A percentile compares a stretch with the other conserved stretches of the same genome.
These are phyloP conservation scores for Fopius arisanus DNA, from an alignment of 1,140 invertebrate genomes.

Conservation along the genomic window DNA sequence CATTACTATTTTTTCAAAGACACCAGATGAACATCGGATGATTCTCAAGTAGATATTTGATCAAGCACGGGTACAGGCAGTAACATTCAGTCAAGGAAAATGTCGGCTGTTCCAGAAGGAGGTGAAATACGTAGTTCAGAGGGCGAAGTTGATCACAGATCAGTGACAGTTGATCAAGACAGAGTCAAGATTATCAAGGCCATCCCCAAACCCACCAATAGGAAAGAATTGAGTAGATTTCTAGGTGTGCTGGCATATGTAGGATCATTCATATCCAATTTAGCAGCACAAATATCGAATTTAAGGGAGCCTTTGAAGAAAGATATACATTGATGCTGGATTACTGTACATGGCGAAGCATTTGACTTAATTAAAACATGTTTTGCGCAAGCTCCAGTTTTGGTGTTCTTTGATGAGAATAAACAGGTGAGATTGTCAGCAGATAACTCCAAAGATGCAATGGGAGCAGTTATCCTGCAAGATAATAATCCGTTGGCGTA, in stretches of 20 bases:
- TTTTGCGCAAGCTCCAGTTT: slow-evolving; percentile 39
- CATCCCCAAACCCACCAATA: slow-evolving; percentile 36
- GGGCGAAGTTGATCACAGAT: too few species aligned
- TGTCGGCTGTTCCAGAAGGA: slow-evolving; percentile 36
- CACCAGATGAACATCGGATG: slow-evolving; percentile 46
- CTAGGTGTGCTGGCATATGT: slow-evolving; percentile 50
- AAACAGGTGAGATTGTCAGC: slow-evolving; percentile 45
- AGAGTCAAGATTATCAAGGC: slow-evolving; percentile 51
- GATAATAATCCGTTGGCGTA: slow-evolving; percentile 51
- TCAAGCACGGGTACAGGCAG: slow-evolving; percentile 32
- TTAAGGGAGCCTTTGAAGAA: slow-evolving; percentile 35
- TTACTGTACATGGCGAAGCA: slow-evolving; percentile 34
- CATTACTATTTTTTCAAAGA: slow-evolving; percentile 42
- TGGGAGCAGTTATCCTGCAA: slow-evolving; percentile 60
- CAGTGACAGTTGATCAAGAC: slow-evolving; percentile 47
- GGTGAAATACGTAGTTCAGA: slow-evolving; percentile 52
- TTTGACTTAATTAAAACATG: slow-evolving; percentile 32
- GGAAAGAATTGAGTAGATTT: slow-evolving; percentile 38
- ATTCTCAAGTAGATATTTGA: slow-evolving; percentile 40
- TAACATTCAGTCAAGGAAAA: slow-evolving; percentile 47
- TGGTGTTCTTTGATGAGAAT: slow-evolving; percentile 46
- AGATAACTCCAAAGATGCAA: slow-evolving; percentile 53
- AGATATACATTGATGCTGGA: slow-evolving; percentile 39
- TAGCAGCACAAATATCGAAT: slow-evolving; percentile 23
- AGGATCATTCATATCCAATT: slow-evolving; percentile 35